Conservation (phyloP, 2,113 vertebrate species). For the Oenanthe oenanthe region DNA sequence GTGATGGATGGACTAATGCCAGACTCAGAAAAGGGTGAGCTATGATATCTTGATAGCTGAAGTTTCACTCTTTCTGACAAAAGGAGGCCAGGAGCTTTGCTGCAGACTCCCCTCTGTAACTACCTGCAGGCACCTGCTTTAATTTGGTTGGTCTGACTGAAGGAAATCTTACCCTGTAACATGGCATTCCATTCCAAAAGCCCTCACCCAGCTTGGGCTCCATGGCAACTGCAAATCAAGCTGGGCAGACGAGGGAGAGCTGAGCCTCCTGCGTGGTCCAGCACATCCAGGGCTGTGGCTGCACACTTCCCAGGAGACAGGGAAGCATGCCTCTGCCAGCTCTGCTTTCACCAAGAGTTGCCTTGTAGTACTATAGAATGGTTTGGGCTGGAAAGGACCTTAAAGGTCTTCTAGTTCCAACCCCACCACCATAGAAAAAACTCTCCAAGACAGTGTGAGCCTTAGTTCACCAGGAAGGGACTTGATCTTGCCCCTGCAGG, state of each 20-base stretch:
- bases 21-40: neutral
- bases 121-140: neutral
- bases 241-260: neutral
- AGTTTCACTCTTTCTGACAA: neutral
- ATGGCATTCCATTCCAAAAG: rapidly evolving
- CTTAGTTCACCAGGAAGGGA: neutral
- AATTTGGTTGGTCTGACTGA: neutral
- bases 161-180: neutral
- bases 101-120: neutral
- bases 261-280: neutral
- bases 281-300: neutral
- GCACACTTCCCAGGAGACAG: rapidly evolving
- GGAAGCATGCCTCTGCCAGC: rapidly evolving
- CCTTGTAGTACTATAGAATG: neutral
- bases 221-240: rapidly evolving
- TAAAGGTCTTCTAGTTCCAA: neutral
- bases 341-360: neutral
- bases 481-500: rapidly evolving
- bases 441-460: neutral
- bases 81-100: neutral
- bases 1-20: neutral
- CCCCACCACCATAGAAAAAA: neutral
- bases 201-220: neutral
- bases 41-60: neutral
- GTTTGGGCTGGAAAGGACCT: neutral